These are phyloP conservation scores for Oscheius sp. DNA, from an alignment of 2,888 invertebrate genomes.

Conservation along the genomic window DNA sequence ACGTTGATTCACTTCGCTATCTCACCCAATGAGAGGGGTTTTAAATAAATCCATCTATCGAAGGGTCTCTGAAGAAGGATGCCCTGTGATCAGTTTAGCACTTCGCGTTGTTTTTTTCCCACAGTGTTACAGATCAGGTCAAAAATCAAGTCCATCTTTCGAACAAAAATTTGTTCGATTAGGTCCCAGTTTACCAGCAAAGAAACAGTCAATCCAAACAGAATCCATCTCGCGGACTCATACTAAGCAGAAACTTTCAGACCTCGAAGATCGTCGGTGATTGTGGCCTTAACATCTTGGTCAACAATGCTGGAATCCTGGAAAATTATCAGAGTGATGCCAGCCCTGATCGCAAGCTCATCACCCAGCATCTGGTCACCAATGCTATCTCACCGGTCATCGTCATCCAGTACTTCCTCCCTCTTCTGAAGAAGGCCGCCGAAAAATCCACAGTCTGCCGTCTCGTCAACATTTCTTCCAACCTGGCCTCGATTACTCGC, in stretches of 20 bases:
- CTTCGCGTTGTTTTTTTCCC: too few species aligned
- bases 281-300: not conserved
- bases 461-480: not conserved
- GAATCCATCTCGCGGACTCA: too few species aligned
- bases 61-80: too few species aligned
- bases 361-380: conserved; percentile 12
- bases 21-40: too few species aligned
- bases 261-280: conserved; percentile 7
- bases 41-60: too few species aligned
- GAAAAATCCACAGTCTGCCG: not conserved
- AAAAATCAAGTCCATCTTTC: too few species aligned
- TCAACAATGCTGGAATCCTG: conserved; percentile 25
- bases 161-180: too few species aligned
- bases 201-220: too few species aligned
- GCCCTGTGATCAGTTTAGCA: too few species aligned
- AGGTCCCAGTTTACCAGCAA: too few species aligned
- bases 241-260: not conserved
- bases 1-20: too few species aligned
- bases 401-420: conserved; percentile 1
- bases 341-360: not conserved
- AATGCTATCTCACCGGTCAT: conserved; percentile 1
- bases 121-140: too few species aligned
- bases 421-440: not conserved
- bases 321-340: not conserved
- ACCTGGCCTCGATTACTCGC: not conserved